Conservation (phyloP, 1,140 invertebrate genomes). For the Ceratosolen fusciceps region DNA sequence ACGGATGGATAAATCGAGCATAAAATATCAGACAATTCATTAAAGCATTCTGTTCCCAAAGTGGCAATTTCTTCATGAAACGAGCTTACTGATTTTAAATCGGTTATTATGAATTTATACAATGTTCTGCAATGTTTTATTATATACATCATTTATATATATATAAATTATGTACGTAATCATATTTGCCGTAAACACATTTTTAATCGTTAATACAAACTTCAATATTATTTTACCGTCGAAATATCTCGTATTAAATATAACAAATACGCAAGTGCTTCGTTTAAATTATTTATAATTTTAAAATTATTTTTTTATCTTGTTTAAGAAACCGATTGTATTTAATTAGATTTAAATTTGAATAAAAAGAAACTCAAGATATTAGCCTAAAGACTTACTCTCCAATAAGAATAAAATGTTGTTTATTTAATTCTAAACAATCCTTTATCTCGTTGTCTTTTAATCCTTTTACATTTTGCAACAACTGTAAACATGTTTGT, state of each 20-base stretch:
- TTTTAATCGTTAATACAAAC: too few species aligned
- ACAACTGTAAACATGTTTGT: conserved; percentile 62
- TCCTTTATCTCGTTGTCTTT: conserved; percentile 58
- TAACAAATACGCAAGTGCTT: too few species aligned
- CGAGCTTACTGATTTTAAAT: conserved; percentile 63
- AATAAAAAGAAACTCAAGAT: too few species aligned
- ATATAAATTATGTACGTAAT: too few species aligned
- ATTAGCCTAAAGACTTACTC: conserved; percentile 57
- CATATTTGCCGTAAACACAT: too few species aligned
- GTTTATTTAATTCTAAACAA: conserved; percentile 53
- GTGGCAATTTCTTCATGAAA: conserved; percentile 69
- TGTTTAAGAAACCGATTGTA: too few species aligned
- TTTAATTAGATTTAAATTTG: too few species aligned
- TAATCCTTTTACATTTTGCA: conserved; percentile 62
- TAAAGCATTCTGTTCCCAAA: conserved; percentile 73
- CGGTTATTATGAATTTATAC: conserved; percentile 57
- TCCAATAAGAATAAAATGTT: conserved; percentile 61
- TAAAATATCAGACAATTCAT: conserved; percentile 71
- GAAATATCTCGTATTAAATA: too few species aligned
- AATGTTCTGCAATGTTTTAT: conserved; percentile 63
- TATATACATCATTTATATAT: too few species aligned
- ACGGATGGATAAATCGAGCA: conserved; percentile 65
- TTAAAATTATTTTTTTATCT: too few species aligned
- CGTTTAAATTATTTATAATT: too few species aligned
- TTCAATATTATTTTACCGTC: too few species aligned